Conservation (phyloP, 2,888 invertebrate genomes). For the Perizoma affinitatum region DNA sequence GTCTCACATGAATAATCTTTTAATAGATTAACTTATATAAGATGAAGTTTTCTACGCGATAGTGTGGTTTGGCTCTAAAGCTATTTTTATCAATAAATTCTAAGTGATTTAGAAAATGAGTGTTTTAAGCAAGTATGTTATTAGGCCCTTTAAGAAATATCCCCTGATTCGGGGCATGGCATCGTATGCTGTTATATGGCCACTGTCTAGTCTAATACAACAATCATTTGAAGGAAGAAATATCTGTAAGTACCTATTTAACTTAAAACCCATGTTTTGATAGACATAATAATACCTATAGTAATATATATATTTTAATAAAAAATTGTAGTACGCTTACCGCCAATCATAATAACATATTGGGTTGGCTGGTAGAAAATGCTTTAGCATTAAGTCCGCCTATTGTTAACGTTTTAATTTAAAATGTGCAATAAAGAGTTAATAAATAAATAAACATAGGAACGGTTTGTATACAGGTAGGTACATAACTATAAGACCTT, state of each 20-base stretch:
- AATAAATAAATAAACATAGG: no score
- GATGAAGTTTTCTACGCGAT: background rate
- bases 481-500: no score
- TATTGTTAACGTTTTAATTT: no score
- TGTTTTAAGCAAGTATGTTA: conserved; percentile 59
- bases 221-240: conserved; percentile 87
- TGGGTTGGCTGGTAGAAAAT: no score
- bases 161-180: conserved; percentile 85
- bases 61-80: background rate
- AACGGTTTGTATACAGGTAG: no score
- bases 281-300: no score
- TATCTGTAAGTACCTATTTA: conserved; percentile 74
- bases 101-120: conserved; percentile 50
- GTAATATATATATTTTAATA: no score
- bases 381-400: no score
- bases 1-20: conserved; percentile 32
- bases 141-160: conserved; percentile 67
- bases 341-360: no score
- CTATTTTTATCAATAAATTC: background rate
- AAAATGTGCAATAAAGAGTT: no score
- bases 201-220: conserved; percentile 88
- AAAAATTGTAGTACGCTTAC: no score
- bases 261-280: background rate
- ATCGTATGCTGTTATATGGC: conserved; percentile 89
- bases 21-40: conserved; percentile 46